A percentile compares a stretch with the other conserved stretches of the same genome.
Evolutionary conservation across 2,888 invertebrate species (phyloP).

Genomic region (Pristionchus exspectatus): DNA sequence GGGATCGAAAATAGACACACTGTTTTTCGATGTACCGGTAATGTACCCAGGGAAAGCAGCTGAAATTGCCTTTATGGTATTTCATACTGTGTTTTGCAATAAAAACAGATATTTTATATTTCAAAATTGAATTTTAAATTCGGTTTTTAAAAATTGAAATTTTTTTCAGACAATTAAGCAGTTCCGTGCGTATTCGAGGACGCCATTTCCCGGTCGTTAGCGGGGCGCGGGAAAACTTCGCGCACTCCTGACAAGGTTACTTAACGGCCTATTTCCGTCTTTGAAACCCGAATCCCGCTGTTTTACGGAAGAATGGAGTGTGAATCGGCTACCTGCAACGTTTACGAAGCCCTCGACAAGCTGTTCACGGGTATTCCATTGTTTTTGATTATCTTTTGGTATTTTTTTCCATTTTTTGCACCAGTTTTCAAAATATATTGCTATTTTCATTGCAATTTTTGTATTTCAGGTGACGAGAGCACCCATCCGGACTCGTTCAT

Average conservation of each 20-base stretch:
- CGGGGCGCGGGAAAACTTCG: not conserved
- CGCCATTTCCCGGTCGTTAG: not conserved
- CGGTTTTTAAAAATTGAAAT: not conserved
- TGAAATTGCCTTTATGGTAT: not conserved
- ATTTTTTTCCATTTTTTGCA: not conserved
- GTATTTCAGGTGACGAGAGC: not conserved
- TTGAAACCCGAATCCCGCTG: not conserved
- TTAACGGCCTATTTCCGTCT: not conserved
- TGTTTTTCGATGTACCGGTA: not conserved
- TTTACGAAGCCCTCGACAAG: constrained; percentile 39
- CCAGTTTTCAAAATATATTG: not conserved
- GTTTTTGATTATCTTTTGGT: not conserved
- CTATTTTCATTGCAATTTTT: not conserved
- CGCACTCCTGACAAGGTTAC: constrained; percentile 28
- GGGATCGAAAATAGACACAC: not conserved
- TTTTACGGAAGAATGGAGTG: constrained; percentile 26
- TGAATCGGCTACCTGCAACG: constrained; percentile 43
- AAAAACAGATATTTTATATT: not conserved
- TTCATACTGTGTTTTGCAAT: not conserved
- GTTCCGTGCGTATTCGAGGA: not conserved
- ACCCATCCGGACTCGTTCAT: not conserved
- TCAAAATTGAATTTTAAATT: not conserved
- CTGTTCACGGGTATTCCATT: constrained; percentile 9
- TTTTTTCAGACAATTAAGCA: not conserved
- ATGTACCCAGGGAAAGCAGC: not conserved